A percentile compares a stretch with the other conserved stretches of the same genome.
Evolutionary conservation across 2,888 invertebrate genomes (phyloP).

Genomic region (Synergus japonicus): DNA sequence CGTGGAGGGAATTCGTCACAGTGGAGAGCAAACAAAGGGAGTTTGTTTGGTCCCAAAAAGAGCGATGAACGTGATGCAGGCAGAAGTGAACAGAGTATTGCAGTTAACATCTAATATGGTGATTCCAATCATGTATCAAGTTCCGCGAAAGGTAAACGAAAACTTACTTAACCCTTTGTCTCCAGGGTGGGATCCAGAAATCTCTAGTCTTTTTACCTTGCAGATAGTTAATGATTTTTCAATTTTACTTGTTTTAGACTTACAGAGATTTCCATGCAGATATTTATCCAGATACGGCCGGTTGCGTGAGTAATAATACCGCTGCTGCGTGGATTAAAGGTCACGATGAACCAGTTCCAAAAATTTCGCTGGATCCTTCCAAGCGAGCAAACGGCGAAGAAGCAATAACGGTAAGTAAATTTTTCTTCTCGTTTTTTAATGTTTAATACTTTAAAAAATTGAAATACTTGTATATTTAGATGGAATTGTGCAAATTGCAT

Average conservation of each 20-base stretch:
- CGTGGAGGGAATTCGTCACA: slow-evolving; percentile 92
- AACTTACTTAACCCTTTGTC: background rate
- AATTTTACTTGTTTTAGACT: slow-evolving; percentile 79
- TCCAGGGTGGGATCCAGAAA: too few species aligned
- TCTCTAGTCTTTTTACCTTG: background rate
- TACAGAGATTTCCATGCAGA: slow-evolving; percentile 97
- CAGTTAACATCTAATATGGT: slow-evolving; percentile 92
- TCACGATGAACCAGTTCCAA: slow-evolving; percentile 86
- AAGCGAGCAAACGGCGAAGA: slow-evolving; percentile 82
- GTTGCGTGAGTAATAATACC: slow-evolving; percentile 87
- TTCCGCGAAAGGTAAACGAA: slow-evolving; percentile 89
- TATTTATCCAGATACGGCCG: slow-evolving; percentile 93
- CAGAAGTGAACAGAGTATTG: slow-evolving; percentile 94
- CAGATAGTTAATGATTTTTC: background rate
- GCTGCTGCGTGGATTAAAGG: slow-evolving; percentile 91
- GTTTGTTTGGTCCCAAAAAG: slow-evolving; percentile 95
- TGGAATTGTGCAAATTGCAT: background rate
- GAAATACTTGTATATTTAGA: background rate
- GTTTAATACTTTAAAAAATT: background rate
- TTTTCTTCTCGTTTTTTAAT: slow-evolving; percentile 4
- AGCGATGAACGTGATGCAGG: slow-evolving; percentile 96
- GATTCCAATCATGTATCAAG: slow-evolving; percentile 96
- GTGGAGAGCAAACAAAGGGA: slow-evolving; percentile 96
- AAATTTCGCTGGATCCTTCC: slow-evolving; percentile 90
- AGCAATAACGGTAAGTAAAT: slow-evolving; percentile 80